Evolutionary conservation across 2,113 vertebrate genomes (phyloP).

Genomic region (Acinonyx jubatus): DNA sequence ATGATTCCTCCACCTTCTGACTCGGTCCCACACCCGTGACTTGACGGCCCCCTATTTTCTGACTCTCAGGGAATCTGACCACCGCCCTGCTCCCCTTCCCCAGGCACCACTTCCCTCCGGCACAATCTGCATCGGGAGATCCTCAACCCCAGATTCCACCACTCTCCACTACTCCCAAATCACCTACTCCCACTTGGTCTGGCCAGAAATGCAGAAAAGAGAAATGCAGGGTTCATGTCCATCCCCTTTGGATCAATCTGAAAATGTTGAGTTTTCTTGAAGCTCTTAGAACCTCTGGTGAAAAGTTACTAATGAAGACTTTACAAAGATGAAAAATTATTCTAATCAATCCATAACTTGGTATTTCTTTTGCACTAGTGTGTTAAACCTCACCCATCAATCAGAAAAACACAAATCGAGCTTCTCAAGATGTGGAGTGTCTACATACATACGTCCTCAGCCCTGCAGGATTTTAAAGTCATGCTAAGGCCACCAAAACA

Average conservation of each 20-base stretch:
- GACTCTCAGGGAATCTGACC: background rate
- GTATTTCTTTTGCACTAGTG: constrained; percentile 39
- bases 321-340: background rate
- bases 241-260: background rate
- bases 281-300: background rate
- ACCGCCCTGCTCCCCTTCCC: background rate
- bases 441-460: background rate
- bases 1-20: background rate
- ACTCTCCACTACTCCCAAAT: background rate
- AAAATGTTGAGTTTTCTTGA: constrained; percentile 33
- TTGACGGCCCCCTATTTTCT: background rate
- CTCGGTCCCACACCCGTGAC: background rate
- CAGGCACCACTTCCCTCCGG: background rate
- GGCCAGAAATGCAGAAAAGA: constrained; percentile 22
- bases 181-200: background rate
- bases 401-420: constrained; percentile 10
- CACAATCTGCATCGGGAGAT: background rate
- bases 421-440: background rate
- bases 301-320: constrained; percentile 7
- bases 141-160: background rate
- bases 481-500: constrained; percentile 43
- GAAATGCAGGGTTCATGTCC: constrained; percentile 10
- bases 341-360: background rate
- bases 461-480: constrained; percentile 38
- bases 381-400: constrained; percentile 26